phyloP scores from a whole-genome alignment of 1,140 invertebrate species.

The Hypothenemus hampei region DNA sequence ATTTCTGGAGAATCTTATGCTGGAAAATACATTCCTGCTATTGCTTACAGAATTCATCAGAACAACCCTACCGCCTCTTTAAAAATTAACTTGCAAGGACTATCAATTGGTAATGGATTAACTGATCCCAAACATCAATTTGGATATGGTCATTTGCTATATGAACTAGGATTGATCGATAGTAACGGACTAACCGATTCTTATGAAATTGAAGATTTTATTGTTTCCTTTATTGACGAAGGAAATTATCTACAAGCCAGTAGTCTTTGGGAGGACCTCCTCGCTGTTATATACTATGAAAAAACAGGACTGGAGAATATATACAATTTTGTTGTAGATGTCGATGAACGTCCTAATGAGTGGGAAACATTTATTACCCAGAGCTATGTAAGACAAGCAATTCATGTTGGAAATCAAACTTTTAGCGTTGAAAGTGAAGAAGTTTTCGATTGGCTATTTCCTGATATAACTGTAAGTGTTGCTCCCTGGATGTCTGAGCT shows the following conservation, averaged over 20 bases:
- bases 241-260: slow-evolving; percentile 59
- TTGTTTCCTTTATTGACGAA: slow-evolving; percentile 52
- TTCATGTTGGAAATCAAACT: slow-evolving; percentile 49
- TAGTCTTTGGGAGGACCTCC: slow-evolving; percentile 60
- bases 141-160: slow-evolving; percentile 66
- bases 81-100: slow-evolving; percentile 64
- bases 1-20: slow-evolving; percentile 83
- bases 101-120: slow-evolving; percentile 81
- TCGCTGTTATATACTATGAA: slow-evolving; percentile 55
- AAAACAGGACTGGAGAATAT: slow-evolving; percentile 53
- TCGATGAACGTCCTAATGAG: not conserved
- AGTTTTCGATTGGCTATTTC: slow-evolving; percentile 3
- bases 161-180: slow-evolving; percentile 71
- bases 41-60: slow-evolving; percentile 67
- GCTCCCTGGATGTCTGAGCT: slow-evolving; percentile 69
- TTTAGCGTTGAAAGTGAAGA: slow-evolving; percentile 40
- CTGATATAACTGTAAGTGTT: slow-evolving; percentile 79
- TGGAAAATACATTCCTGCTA: slow-evolving; percentile 75
- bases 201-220: slow-evolving; percentile 52
- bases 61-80: slow-evolving; percentile 55
- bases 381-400: slow-evolving; percentile 50
- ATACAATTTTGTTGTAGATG: slow-evolving; percentile 44
- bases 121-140: slow-evolving; percentile 72
- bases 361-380: slow-evolving; percentile 20
- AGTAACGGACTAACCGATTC: slow-evolving; percentile 54